These are phyloP conservation scores for Chiroxiphia lanceolata DNA, from an alignment of 2,797 vertebrate species.

Conservation along the genomic window DNA sequence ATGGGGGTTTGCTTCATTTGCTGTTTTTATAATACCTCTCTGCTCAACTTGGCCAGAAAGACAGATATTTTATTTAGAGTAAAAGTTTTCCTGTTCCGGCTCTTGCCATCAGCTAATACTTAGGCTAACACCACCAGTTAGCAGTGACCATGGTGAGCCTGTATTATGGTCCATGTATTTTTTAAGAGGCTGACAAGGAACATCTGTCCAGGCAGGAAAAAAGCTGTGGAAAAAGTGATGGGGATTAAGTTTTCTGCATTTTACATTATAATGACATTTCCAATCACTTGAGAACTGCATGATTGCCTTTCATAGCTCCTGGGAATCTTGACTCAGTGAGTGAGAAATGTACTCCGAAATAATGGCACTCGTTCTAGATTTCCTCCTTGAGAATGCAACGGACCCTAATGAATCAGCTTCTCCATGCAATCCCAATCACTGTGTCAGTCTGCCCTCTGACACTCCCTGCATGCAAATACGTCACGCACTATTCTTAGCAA, in stretches of 20 bases:
- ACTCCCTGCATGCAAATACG: not conserved
- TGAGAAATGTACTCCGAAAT: conserved; percentile 51
- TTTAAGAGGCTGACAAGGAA: conserved; percentile 38
- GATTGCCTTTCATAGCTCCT: conserved; percentile 47
- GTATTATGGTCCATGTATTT: not conserved
- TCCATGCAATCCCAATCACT: not conserved
- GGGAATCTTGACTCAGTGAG: conserved; percentile 44
- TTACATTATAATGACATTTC: conserved; percentile 49
- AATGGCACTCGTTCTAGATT: conserved; percentile 25
- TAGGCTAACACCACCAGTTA: not conserved
- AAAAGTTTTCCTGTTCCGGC: not conserved
- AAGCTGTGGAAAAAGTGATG: conserved; percentile 7
- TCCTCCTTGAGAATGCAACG: not conserved
- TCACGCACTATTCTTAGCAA: not conserved
- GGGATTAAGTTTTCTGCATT: conserved; percentile 52
- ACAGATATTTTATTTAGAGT: not conserved
- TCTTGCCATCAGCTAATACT: not conserved
- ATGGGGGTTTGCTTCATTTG: not conserved
- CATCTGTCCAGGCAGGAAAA: conserved; percentile 29
- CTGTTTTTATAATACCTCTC: not conserved
- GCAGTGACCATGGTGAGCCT: not conserved
- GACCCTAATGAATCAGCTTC: conserved; percentile 14
- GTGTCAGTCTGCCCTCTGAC: not conserved
- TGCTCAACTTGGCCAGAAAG: not conserved
- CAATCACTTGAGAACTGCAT: conserved; percentile 17